Base-by-base conservation (phyloP, 1,140 invertebrate species). In the Alviniconcha marisindica region DNA sequence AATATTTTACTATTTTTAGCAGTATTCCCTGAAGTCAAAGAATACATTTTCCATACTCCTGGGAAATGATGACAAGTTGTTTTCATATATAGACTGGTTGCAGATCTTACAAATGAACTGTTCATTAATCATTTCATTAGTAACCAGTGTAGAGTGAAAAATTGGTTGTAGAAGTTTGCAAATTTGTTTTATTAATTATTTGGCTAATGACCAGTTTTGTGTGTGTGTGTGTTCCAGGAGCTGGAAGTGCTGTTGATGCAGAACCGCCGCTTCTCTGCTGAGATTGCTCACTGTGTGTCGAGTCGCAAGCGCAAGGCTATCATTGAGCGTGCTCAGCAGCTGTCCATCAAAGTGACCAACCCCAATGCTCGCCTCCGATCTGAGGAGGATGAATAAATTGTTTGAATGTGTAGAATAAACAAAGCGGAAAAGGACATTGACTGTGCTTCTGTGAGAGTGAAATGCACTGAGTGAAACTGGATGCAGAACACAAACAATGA, bases 161-260 rank as follows among this genome's bases (percentile, higher is more conserved):
- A n/a, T n/a, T n/a, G n/a, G n/a, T 54, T 54, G 51, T 24, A 14
- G 51, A 54, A 12, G 24, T 54, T 54, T 54, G 51, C 24, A 54
- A 54, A 14, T 54, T 54, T 54, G 51, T 54, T 54, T 54, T n/a
- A n/a, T n/a, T n/a, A n/a, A n/a, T n/a, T n/a, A n/a, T n/a, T n/a
- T n/a, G n/a, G n/a, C n/a, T n/a, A n/a, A n/a, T n/a, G n/a, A n/a
- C n/a, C n/a, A 24, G 51, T 54, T 12, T 54, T 54, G 51, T 12
- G n/a, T n/a, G n/a, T 63, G 60, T n/a, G 10, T 63, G 60, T 28
- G 14, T 76, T 76, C 15, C 73, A 99, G 97, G 99, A 99, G 94
- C 94, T 99, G 85, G 98, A 99, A 94, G 97, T 99, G 87, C 94
- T 99, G 60, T 96, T 99, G 95, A 99, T 99, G 99, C 98, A 99